Evolutionary conservation across 2,888 invertebrate genomes (phyloP), one percentile per base, ranked within the genome.

Genomic region (Pseudanteris insignis): DNA sequence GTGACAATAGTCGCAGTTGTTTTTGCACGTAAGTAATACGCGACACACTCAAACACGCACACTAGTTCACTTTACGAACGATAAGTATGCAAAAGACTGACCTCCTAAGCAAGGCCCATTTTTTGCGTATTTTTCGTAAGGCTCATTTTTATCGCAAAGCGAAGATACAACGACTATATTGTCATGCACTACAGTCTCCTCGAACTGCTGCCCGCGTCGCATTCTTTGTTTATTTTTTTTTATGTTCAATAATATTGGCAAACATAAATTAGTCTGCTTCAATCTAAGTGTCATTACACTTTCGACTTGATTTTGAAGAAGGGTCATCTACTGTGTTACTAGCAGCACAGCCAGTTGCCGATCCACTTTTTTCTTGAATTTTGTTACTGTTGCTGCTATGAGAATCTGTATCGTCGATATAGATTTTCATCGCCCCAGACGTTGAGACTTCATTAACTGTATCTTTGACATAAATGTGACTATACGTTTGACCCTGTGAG

Each of bases 171-270:
- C 68, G 70, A 68, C 74, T 73, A 75, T 76, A 74, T 75, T 75
- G 75, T 76, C 75, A 74, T 72, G 74, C 72, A 76, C 74, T 74
- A 73, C 69, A 74, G 72, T 74, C 71, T 75, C 73, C 36, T 68
- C 70, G 43, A 68, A 71, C 65, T 72, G 67, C 65, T 67, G 69
- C 60, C 40, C 59, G 34, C 9, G 10, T 47, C 14, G 7, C 18
- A 29, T 7, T n/a, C n/a, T n/a, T n/a, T n/a, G n/a, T n/a, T n/a
- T n/a, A n/a, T n/a, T n/a, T n/a, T n/a, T n/a, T n/a, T n/a, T n/a
- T n/a, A n/a, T n/a, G n/a, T n/a, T n/a, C n/a, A n/a, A n/a, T n/a
- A n/a, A n/a, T n/a, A n/a, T n/a, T n/a, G n/a, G n/a, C n/a, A n/a
- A n/a, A n/a, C 13, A 10, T 29, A 38, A 33, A 11, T 14, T 7